Evolutionary conservation across 1,140 invertebrate species (phyloP), one percentile per base, ranked within the genome.

Genomic region (Sminthurinus signatus): DNA sequence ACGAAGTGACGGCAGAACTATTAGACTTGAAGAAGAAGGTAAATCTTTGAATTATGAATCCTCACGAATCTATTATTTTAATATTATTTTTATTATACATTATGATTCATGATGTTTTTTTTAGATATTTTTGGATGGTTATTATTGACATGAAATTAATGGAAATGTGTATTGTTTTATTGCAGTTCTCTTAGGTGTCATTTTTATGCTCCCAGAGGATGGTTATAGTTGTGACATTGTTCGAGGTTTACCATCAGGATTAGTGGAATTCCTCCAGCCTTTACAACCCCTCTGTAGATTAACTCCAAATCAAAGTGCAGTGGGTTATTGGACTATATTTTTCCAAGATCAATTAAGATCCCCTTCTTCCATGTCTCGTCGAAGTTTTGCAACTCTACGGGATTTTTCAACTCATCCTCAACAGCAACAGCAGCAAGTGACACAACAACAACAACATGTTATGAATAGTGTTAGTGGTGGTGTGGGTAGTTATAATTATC

Each of bases 151-250:
- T n/a, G n/a, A n/a, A n/a, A n/a, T n/a, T n/a, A n/a, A n/a, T n/a
- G n/a, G n/a, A n/a, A n/a, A n/a, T n/a, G n/a, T n/a, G n/a, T n/a
- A n/a, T n/a, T n/a, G n/a, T n/a, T n/a, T n/a, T n/a, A n/a, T n/a
- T n/a, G n/a, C n/a, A n/a, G n/a, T 85, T 14, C 88, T 93, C 70
- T 81, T 98, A 21, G 87, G 90, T 70, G 79, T 98, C 19, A 91
- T 91, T 3, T 87, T 99, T 58, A 78, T 98, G 4, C 80, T 99
- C 15, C 96, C 96, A 0, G 93, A 96, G 74, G 96, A 99, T 80
- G 96, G 96, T 15, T 99, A 98, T 79, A 95, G 93, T 73, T 96
- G 93, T 78, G 95, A 98, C 79, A 90, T 96, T 43, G 91, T 95
- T 50, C 81, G 89, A 55, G 93, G 93, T 32, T 86, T 96, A 50